Base-by-base conservation (phyloP, 1,140 invertebrate genomes). In the Sweltsa coloradensis region DNA sequence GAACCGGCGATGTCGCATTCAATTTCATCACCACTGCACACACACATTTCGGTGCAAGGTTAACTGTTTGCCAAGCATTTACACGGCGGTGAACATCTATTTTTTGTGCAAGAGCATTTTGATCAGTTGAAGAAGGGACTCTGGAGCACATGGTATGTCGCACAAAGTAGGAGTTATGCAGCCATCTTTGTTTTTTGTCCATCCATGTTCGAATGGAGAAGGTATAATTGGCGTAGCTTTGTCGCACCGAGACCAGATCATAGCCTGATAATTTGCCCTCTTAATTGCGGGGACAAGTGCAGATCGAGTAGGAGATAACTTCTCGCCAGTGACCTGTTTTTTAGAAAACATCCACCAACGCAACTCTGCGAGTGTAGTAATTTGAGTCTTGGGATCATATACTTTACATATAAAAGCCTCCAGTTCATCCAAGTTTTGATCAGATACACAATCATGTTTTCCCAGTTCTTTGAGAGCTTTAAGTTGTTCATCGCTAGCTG, bases 1-100 rank as follows among this genome's bases (percentile, higher is more conserved):
- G 36, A 22, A 37, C 11, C 18, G 16, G 23, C 16, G 36, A 5
- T 37, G 23, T 37, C 11, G 4, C 36, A 37, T 19, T 19, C 23
- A 5, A n/a, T 4, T 37, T 37, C 36, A 22, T 37, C 36, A 37
- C 36, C 36, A 37, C 3, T 56, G 36, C 57, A 47, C 19, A 45
- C 44, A 22, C 31, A 52, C 21, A 49, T 24, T 49, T 19, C 27
- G 19, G n/a, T 40, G 29, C 14, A 19, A 18, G 26, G n/a, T 18
- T 34, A 34, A 36, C 31, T 41, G 36, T 26, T 41, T 51, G 21
- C 18, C 29, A 50, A 27, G 47, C 22, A 49, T 49, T 31, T 43
- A 21, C 31, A 55, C 5, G 46, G 42, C 29, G 42, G 7, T 18
- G 21, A 24, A 25, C 42, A 44, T 26, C 42, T 44, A 14, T 22